phyloP scores from a whole-genome alignment of 2,888 invertebrate species.

The Toxonevra muliebris region DNA sequence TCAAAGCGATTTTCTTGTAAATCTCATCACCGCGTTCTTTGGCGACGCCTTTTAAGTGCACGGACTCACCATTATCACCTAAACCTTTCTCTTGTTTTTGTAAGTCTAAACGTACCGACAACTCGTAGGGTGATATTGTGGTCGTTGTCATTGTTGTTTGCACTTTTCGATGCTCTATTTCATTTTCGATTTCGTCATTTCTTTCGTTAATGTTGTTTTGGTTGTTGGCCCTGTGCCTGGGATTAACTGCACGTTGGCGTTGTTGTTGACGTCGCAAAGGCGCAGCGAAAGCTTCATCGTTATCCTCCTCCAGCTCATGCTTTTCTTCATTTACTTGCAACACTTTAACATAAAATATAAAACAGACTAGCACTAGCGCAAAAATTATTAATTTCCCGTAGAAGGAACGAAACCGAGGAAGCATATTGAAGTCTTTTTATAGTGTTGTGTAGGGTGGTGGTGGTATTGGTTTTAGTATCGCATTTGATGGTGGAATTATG shows the following conservation, averaged over 20 bases:
- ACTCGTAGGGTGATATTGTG: slow-evolving; percentile 50
- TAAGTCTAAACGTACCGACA: slow-evolving; percentile 71
- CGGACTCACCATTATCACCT: slow-evolving; percentile 78
- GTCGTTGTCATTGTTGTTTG: slow-evolving; percentile 29
- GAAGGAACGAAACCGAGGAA: slow-evolving; percentile 63
- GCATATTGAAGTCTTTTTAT: slow-evolving; percentile 48
- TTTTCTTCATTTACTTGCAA: slow-evolving; percentile 40
- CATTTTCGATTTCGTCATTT: slow-evolving; percentile 45
- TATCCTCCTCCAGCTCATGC: slow-evolving; percentile 47
- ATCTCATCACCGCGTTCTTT: slow-evolving; percentile 74
- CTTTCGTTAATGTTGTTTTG: neutral
- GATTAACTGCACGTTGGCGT: slow-evolving; percentile 39
- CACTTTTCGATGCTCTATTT: slow-evolving; percentile 42
- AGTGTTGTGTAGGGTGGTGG: slow-evolving; percentile 1
- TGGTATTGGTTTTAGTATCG: too few relatives aligned
- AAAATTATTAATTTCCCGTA: slow-evolving; percentile 62
- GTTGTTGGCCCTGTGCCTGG: slow-evolving; percentile 24
- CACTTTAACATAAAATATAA: slow-evolving; percentile 60
- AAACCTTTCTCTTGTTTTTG: slow-evolving; percentile 73
- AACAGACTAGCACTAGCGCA: slow-evolving; percentile 56
- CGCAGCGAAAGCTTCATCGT: slow-evolving; percentile 30
- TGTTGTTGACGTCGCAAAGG: slow-evolving; percentile 31
- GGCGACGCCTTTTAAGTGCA: slow-evolving; percentile 73
- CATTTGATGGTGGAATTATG: too few relatives aligned
- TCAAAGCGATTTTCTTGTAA: slow-evolving; percentile 85